Percentiles rank a stretch among this genome's conserved stretches.
phyloP scores from a whole-genome alignment of 2,797 vertebrate species.

The Borostomias antarcticus region DNA sequence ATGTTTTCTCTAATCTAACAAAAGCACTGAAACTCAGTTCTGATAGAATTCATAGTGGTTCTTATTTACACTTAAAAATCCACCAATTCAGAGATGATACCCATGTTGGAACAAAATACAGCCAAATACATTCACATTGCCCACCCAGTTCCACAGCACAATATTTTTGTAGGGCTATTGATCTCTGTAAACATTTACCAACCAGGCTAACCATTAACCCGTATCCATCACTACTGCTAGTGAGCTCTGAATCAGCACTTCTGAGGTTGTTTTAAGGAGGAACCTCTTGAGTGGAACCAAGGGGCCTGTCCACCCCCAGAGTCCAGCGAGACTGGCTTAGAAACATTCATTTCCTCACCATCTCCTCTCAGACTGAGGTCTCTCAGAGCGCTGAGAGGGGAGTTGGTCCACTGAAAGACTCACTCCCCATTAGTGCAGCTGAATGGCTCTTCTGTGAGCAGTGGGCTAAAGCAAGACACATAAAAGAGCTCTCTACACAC shows the following conservation, averaged over 20 bases:
- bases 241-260: constrained; percentile 65
- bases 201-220: not conserved
- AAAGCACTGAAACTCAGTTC: not conserved
- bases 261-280: constrained; percentile 51
- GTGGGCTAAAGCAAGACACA: constrained; percentile 66
- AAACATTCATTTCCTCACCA: constrained; percentile 74
- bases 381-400: constrained; percentile 65
- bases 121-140: too few relatives aligned
- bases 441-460: constrained; percentile 77
- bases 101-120: too few relatives aligned
- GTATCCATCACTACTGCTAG: constrained; percentile 36
- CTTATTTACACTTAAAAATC: not conserved
- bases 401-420: constrained; percentile 64
- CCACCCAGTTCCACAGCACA: too few relatives aligned
- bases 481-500: constrained; percentile 73
- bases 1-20: not conserved
- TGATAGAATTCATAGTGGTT: not conserved
- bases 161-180: not conserved
- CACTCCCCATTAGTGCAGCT: constrained; percentile 70
- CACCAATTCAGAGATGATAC: not conserved
- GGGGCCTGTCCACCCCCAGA: constrained; percentile 40
- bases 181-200: not conserved
- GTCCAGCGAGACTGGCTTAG: constrained; percentile 60
- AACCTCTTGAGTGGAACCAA: constrained; percentile 67
- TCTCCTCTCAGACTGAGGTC: constrained; percentile 66